phyloP scores from a whole-genome alignment of 2,888 invertebrate species.

The Mesorhabditis sp. region DNA sequence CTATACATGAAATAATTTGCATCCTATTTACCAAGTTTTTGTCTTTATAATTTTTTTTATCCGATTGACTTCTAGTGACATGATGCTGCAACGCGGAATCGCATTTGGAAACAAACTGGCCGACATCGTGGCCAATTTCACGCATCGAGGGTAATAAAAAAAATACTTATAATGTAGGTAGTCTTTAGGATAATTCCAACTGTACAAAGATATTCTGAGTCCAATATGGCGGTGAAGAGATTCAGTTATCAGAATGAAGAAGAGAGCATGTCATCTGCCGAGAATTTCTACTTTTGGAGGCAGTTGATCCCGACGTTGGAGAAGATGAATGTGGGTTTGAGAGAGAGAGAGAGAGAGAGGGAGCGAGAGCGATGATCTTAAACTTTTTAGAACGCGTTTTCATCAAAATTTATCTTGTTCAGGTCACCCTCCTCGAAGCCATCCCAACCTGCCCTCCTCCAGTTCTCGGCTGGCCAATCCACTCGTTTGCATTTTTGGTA shows the following conservation, averaged over 20 bases:
- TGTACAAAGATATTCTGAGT: neutral
- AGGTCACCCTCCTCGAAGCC: neutral
- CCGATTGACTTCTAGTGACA: neutral
- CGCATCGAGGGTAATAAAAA: neutral
- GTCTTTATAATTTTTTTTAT: neutral
- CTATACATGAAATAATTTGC: neutral
- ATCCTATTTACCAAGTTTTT: neutral
- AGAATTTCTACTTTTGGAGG: conserved; percentile 4
- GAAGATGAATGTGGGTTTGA: neutral
- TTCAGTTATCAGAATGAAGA: too few species aligned
- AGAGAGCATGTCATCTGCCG: neutral
- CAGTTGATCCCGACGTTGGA: neutral
- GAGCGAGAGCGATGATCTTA: too few species aligned
- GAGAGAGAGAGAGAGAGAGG: neutral
- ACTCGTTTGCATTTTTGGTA: neutral
- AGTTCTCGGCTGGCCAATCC: neutral
- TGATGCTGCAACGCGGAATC: neutral
- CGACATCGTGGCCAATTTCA: neutral
- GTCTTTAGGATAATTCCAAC: neutral
- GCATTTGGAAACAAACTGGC: neutral
- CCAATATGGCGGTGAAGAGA: too few species aligned
- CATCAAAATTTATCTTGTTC: neutral
- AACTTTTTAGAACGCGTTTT: too few species aligned
- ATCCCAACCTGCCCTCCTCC: neutral
- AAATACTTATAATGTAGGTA: neutral